Conservation (phyloP, 2,888 invertebrate genomes). For the Catocala fraxini region DNA sequence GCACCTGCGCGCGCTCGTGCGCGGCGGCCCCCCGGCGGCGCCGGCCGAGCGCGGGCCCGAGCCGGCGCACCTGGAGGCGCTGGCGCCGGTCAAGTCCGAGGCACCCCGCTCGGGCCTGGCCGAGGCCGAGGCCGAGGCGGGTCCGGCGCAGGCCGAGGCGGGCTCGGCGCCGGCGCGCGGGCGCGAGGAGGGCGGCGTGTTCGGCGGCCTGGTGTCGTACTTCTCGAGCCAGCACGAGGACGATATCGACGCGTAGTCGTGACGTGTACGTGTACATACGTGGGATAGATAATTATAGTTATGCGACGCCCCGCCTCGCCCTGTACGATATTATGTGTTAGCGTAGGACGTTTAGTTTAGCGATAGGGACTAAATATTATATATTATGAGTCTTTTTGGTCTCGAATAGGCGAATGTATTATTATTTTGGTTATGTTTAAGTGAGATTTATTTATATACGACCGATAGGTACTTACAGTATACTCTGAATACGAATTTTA, state of each 20-base stretch:
- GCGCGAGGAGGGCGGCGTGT: slow-evolving; percentile 91
- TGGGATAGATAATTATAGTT: slow-evolving; percentile 48
- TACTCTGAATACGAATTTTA: slow-evolving; percentile 86
- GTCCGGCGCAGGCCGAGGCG: slow-evolving; percentile 3
- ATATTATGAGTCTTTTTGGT: slow-evolving; percentile 80
- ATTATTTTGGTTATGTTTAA: slow-evolving; percentile 84
- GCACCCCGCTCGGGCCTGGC: slow-evolving; percentile 57
- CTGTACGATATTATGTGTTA: slow-evolving; percentile 76
- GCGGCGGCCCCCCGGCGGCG: slow-evolving; percentile 51
- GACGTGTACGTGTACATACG: slow-evolving; percentile 35
- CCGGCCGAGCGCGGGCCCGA: slow-evolving; percentile 25
- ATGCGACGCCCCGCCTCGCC: slow-evolving; percentile 53
- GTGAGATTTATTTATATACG: slow-evolving; percentile 87
- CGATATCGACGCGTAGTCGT: slow-evolving; percentile 90
- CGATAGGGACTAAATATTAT: slow-evolving; percentile 62
- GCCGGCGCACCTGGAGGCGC: slow-evolving; percentile 32
- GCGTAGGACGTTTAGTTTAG: slow-evolving; percentile 57
- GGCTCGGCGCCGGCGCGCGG: slow-evolving; percentile 31
- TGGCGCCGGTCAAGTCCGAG: slow-evolving; percentile 30
- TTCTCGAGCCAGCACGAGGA: slow-evolving; percentile 96
- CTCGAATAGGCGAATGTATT: slow-evolving; percentile 85
- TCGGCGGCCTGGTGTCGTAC: slow-evolving; percentile 96
- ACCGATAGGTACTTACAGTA: slow-evolving; percentile 85
- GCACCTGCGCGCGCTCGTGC: slow-evolving; percentile 59
- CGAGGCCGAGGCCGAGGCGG: slow-evolving; percentile 10